These are phyloP conservation scores for Typhlichthys eigenmanni DNA, from an alignment of 2,797 vertebrate genomes.

Conservation along the genomic window DNA sequence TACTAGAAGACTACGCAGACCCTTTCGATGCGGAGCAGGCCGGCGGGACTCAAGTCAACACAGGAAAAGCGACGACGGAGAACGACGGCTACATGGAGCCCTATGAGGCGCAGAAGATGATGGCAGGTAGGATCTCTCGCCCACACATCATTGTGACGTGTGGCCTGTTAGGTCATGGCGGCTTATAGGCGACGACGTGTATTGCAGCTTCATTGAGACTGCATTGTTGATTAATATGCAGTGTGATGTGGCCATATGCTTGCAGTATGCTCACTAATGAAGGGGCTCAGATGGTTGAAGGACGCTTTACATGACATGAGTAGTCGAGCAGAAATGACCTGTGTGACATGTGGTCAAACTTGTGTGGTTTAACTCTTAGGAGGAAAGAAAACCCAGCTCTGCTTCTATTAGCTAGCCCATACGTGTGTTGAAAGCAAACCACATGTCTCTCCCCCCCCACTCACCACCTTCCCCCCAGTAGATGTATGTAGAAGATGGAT, in stretches of 20 bases:
- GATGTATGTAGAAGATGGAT: slow-evolving; percentile 2
- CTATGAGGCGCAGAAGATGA: slow-evolving; percentile 96
- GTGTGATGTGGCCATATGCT: slow-evolving; percentile 43
- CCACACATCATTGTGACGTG: background rate
- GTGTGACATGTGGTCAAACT: slow-evolving; percentile 26
- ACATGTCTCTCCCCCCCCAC: background rate
- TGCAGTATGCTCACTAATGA: slow-evolving; percentile 39
- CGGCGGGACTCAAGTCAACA: slow-evolving; percentile 72
- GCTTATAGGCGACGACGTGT: background rate
- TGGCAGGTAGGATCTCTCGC: slow-evolving; percentile 82
- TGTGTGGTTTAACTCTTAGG: slow-evolving; percentile 9
- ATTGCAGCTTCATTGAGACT: slow-evolving; percentile 9
- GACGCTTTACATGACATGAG: slow-evolving; percentile 53
- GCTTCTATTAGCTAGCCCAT: background rate
- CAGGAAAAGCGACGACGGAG: slow-evolving; percentile 85
- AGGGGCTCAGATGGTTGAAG: slow-evolving; percentile 32
- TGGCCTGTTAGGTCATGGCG: background rate
- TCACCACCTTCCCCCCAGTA: background rate
- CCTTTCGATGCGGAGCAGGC: slow-evolving; percentile 91
- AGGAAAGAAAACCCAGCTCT: background rate
- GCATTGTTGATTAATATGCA: slow-evolving; percentile 34
- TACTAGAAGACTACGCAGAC: slow-evolving; percentile 95
- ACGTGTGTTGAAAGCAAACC: slow-evolving; percentile 17
- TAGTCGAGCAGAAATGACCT: slow-evolving; percentile 49
- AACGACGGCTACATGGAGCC: slow-evolving; percentile 99